Conservation (phyloP, 2,797 vertebrate genomes). For the Hemitrygon akajei region DNA sequence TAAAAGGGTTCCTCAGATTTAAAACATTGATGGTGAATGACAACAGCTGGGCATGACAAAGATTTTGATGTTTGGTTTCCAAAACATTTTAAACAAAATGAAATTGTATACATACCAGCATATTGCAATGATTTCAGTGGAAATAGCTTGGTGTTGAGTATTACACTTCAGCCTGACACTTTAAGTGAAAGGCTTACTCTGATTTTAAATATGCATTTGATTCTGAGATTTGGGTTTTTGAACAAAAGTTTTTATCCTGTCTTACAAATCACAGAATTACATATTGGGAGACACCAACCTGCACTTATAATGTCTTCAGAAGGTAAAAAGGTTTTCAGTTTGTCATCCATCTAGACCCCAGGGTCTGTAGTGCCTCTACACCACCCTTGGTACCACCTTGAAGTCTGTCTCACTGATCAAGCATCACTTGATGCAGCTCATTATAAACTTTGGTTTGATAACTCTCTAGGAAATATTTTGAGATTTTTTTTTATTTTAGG, state of each 20-base stretch:
- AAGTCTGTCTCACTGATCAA: too few species aligned
- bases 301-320: too few species aligned
- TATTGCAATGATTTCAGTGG: neutral
- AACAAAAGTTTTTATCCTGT: neutral
- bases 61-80: neutral
- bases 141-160: constrained; percentile 4
- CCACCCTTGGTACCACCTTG: too few species aligned
- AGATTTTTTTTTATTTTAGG: too few species aligned
- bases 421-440: too few species aligned
- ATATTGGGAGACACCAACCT: neutral
- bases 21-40: neutral
- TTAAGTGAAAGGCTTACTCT: neutral
- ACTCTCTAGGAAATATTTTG: too few species aligned
- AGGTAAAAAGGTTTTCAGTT: too few species aligned
- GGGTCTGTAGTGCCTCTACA: neutral
- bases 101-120: neutral
- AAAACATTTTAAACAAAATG: neutral
- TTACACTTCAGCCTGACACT: neutral
- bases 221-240: neutral
- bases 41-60: too few species aligned
- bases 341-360: neutral
- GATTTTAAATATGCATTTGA: constrained; percentile 7
- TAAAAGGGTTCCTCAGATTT: neutral
- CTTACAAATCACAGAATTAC: neutral
- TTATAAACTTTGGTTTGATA: too few species aligned